Base-by-base conservation (phyloP, 2,797 vertebrate genomes). In the Glossophaga mutica region DNA sequence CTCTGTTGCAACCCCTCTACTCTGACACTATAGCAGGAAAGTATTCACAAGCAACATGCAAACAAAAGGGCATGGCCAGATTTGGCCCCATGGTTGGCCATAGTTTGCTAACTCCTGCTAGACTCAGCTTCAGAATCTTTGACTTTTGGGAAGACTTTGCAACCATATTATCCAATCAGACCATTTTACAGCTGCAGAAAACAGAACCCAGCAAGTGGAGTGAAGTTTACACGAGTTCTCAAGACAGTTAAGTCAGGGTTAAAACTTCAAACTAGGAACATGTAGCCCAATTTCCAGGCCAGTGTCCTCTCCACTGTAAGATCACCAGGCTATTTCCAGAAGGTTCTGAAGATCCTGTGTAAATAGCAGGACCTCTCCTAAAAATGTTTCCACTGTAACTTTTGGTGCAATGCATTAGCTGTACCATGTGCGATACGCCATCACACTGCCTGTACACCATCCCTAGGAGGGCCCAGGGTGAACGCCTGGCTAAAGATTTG, bases 181-280 rank as follows among this genome's bases (percentile, higher is more conserved):
- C 77, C 22, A 82, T 78, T 94, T 96, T 65, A 59, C 0, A 42
- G 24, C 26, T 59, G 22, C 32, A 95, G 73, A 95, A 86, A 71
- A 37, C 9, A 77, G 73, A 15, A 15, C 34, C 18, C 22, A 76
- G 48, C 44, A 74, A 68, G 44, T 11, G 57, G 14, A 82, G 11
- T 24, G n/a, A 34, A 1, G 3, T 86, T 79, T 87, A 50, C 22
- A 14, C 9, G n/a, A 26, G 9, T 73, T 79, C 46, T 55, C 46
- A 55, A 67, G 48, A 57, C 6, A 52, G 1, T 34, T 92, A 92
- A 92, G 3, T 4, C 44, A 65, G 39, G 22, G 59, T 81, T 90
- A 52, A 94, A 94, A 73, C 39, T 70, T 74, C 76, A 85, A 59
- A 81, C 42, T 88, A 87, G 67, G 73, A 79, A 90, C 32, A 67